Evolutionary conservation across 2,888 invertebrate genomes (phyloP).

Genomic region (Tachina grossa): DNA sequence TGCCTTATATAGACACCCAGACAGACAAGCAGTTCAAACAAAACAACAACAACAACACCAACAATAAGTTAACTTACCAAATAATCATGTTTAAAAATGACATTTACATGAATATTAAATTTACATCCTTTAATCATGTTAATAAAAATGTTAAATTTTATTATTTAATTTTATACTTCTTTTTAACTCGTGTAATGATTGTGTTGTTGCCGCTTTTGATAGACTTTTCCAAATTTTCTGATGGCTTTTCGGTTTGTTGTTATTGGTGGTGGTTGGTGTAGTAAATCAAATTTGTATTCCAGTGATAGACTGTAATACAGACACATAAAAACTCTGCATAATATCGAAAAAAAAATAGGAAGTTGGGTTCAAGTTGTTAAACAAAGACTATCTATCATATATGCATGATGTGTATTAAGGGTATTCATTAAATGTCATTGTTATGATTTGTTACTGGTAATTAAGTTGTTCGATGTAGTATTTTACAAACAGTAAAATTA

Average conservation of each 20-base stretch:
- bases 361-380: background rate
- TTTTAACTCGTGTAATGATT: constrained; percentile 7
- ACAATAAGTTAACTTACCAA: constrained; percentile 28
- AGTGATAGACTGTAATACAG: background rate
- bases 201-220: constrained; percentile 44
- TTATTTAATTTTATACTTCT: constrained; percentile 45
- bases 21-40: background rate
- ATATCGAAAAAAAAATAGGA: constrained; percentile 9
- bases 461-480: background rate
- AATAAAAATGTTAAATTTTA: constrained; percentile 66
- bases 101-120: constrained; percentile 69
- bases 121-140: constrained; percentile 71
- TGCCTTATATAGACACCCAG: constrained; percentile 15
- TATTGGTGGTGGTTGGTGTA: constrained; percentile 26
- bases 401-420: background rate
- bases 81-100: constrained; percentile 68
- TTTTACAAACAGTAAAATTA: background rate
- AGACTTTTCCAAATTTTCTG: constrained; percentile 44
- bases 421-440: background rate
- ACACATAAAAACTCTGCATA: constrained; percentile 4
- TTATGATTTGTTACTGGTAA: constrained; percentile 16
- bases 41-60: background rate
- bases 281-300: constrained; percentile 60
- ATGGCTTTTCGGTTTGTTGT: background rate
- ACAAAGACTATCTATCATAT: background rate